Percentiles rank a stretch among this genome's conserved stretches.
phyloP scores from a whole-genome alignment of 2,888 invertebrate species.

The Phania funesta region DNA sequence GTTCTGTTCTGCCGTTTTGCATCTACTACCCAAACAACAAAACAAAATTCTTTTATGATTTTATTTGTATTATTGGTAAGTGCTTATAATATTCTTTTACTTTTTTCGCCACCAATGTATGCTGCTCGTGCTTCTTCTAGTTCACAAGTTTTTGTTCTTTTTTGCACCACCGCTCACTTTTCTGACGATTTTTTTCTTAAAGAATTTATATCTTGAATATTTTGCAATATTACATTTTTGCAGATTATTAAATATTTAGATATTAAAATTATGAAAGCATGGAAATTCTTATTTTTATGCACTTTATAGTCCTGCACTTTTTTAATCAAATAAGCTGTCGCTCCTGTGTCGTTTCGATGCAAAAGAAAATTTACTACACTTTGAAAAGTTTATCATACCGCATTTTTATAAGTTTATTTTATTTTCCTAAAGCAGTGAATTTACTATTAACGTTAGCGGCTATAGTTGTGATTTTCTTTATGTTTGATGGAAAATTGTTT shows the following conservation, averaged over 20 bases:
- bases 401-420: slow-evolving; percentile 7
- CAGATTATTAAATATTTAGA: neutral
- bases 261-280: neutral
- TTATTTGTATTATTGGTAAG: slow-evolving; percentile 41
- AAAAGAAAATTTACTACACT: slow-evolving; percentile 59
- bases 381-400: slow-evolving; percentile 48
- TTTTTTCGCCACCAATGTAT: slow-evolving; percentile 62
- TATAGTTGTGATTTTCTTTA: neutral
- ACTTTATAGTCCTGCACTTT: slow-evolving; percentile 48
- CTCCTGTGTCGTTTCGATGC: slow-evolving; percentile 63
- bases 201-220: slow-evolving; percentile 2
- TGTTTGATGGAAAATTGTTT: slow-evolving; percentile 29
- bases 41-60: slow-evolving; percentile 4
- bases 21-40: slow-evolving; percentile 45
- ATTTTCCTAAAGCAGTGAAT: neutral
- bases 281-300: slow-evolving; percentile 2
- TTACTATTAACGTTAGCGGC: neutral
- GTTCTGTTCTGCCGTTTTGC: slow-evolving; percentile 20
- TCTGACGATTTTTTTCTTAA: slow-evolving; percentile 33
- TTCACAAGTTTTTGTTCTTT: slow-evolving; percentile 54
- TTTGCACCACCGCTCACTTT: slow-evolving; percentile 67
- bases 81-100: slow-evolving; percentile 46
- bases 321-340: slow-evolving; percentile 62
- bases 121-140: slow-evolving; percentile 61
- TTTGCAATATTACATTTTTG: neutral